phyloP scores from a whole-genome alignment of 2,797 vertebrate species.

The Menidia menidia region DNA sequence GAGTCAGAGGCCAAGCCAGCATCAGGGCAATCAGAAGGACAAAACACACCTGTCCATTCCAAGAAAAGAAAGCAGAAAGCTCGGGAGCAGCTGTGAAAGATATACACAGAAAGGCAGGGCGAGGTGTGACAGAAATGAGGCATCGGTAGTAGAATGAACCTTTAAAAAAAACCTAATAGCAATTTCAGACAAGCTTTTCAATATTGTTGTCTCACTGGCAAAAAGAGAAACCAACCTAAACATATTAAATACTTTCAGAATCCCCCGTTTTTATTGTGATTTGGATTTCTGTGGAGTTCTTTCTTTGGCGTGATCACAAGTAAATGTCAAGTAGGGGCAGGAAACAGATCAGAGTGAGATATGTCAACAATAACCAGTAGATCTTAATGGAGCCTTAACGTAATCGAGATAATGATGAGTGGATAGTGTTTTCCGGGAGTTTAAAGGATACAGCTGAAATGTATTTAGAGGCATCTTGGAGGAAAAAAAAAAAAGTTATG shows the following conservation, averaged over 20 bases:
- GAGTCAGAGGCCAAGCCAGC: conserved; percentile 62
- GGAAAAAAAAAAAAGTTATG: too few relatives aligned
- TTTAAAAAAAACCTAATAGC: not conserved
- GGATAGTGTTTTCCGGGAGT: too few relatives aligned
- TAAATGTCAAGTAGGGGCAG: too few relatives aligned
- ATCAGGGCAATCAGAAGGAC: conserved; percentile 67
- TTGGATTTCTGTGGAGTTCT: not conserved
- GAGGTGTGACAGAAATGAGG: conserved; percentile 13
- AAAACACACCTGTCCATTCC: conserved; percentile 73
- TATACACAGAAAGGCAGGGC: conserved; percentile 55
- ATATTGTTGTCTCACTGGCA: not conserved
- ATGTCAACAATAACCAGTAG: too few relatives aligned
- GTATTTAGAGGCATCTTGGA: too few relatives aligned
- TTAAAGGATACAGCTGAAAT: too few relatives aligned
- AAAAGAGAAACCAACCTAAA: too few relatives aligned
- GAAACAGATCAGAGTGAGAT: too few relatives aligned
- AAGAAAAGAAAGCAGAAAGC: conserved; percentile 67
- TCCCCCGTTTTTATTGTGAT: not conserved
- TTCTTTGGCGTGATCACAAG: too few relatives aligned
- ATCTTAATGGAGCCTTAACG: too few relatives aligned
- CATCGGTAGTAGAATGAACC: not conserved
- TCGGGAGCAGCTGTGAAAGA: conserved; percentile 47
- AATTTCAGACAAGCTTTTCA: conserved; percentile 1
- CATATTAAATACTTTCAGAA: too few relatives aligned
- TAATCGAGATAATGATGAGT: too few relatives aligned